Evolutionary conservation across 2,888 invertebrate genomes (phyloP), one percentile per base, ranked within the genome.

Genomic region (Meandrusa payeni): DNA sequence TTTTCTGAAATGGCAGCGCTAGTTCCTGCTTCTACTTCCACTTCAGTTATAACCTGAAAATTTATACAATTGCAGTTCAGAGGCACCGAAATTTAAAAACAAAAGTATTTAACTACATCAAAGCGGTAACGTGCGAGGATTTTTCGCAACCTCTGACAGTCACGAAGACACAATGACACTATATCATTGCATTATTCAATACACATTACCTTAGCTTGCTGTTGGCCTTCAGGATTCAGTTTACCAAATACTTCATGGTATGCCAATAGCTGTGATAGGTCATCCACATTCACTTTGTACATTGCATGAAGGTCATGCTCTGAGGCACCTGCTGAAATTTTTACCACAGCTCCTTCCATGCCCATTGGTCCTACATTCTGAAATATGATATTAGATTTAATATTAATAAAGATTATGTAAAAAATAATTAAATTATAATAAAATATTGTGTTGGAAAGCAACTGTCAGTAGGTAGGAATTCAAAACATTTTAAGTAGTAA

Each of bases 211-310:
- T 83, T 83, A 17, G 76, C 56, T 47, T 76, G 77, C 28, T 59
- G 69, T 48, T 81, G 81, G n/a, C 76, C 77, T 20, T 85, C 86
- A 0, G 79, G 53, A 42, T 81, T 83, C 7, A 87, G 72, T 63
- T 87, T 87, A 1, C 87, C 87, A 41, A 81, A 95, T 28, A 95
- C 95, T 77, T 95, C 95, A 67, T 95, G 95, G 77, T 95, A 95
- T 24, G 95, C 94, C 51, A 95, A 82, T 54, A 95, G 79, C 64
- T 95, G 95, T 54, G 95, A 95, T 40, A 95, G 90, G 64, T 95
- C 95, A 69, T 95, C 95, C 3, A 95, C 94, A 69, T 94, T 93
- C 46, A 92, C 92, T 83, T 93, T 93, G 67, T 93, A 93, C 92
- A 93, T 93, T 66, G 93, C 93, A 72, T 95, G 93, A 52, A 95